phyloP scores from a whole-genome alignment of 2,113 vertebrate species.

The Melanerpes formicivorus region DNA sequence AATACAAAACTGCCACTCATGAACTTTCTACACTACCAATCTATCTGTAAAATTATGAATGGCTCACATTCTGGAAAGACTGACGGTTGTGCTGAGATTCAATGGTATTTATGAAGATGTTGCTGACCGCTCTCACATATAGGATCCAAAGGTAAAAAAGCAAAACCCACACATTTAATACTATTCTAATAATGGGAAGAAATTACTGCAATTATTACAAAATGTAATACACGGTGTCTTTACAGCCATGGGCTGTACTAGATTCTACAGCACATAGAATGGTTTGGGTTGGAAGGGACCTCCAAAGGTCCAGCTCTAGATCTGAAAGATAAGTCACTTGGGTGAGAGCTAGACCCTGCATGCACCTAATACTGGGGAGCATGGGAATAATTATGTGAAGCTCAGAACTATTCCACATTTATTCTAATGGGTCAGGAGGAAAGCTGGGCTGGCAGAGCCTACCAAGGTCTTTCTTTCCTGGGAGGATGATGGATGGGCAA shows the following conservation, averaged over 20 bases:
- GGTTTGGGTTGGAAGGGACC: too few relatives aligned
- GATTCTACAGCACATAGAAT: not conserved
- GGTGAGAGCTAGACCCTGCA: not conserved
- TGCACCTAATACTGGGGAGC: not conserved
- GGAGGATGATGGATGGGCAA: not conserved
- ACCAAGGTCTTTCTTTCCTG: not conserved
- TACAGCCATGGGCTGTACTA: not conserved
- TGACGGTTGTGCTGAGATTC: not conserved
- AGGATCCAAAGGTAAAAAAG: not conserved
- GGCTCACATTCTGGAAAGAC: not conserved
- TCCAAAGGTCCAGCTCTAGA: too few relatives aligned
- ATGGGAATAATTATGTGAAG: not conserved
- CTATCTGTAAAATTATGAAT: not conserved
- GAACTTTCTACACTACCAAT: not conserved
- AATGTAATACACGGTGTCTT: not conserved
- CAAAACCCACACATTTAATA: not conserved
- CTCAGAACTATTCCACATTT: not conserved
- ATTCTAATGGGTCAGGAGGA: not conserved
- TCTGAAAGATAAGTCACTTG: too few relatives aligned
- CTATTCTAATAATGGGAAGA: not conserved
- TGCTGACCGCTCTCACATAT: not conserved
- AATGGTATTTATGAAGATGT: not conserved
- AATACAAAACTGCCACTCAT: not conserved
- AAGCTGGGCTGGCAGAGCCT: not conserved
- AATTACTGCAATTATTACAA: not conserved